These are phyloP conservation scores for Drosophila auraria DNA, from an alignment of 1,140 invertebrate genomes.

Conservation along the genomic window DNA sequence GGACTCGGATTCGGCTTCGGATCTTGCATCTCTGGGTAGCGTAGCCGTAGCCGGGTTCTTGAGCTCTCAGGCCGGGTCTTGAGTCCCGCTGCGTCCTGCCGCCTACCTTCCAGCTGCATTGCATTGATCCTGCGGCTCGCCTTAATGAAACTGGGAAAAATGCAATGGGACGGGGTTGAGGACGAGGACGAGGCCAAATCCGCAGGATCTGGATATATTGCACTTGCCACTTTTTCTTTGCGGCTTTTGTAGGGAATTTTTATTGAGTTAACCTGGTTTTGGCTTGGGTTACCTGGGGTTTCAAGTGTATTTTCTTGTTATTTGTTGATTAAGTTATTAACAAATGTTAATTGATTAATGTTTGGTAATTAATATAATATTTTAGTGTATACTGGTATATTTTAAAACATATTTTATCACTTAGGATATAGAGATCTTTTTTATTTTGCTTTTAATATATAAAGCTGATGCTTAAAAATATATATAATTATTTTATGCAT, in stretches of 20 bases:
- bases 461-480: no score
- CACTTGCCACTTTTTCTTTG: conserved; percentile 36
- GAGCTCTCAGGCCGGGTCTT: no score
- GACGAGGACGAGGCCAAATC: conserved; percentile 1
- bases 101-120: conserved; percentile 26
- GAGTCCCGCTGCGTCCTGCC: conserved; percentile 13
- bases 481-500: no score
- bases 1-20: not conserved
- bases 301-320: not conserved
- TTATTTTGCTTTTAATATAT: no score
- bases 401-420: no score
- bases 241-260: conserved; percentile 27
- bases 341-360: no score
- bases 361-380: no score
- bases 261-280: conserved; percentile 32
- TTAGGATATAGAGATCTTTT: no score
- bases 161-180: conserved; percentile 15
- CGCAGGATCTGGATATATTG: conserved; percentile 16
- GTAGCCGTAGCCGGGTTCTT: not conserved
- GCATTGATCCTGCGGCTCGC: conserved; percentile 61
- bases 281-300: conserved; percentile 1
- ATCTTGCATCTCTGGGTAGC: conserved; percentile 8
- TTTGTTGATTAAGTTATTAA: not conserved
- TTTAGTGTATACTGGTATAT: no score
- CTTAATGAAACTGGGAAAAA: conserved; percentile 66